A percentile compares a stretch with the other conserved stretches of the same genome.
Evolutionary conservation across 2,113 vertebrate genomes (phyloP).

Genomic region (Sinocyclocheilus anophthalmus): DNA sequence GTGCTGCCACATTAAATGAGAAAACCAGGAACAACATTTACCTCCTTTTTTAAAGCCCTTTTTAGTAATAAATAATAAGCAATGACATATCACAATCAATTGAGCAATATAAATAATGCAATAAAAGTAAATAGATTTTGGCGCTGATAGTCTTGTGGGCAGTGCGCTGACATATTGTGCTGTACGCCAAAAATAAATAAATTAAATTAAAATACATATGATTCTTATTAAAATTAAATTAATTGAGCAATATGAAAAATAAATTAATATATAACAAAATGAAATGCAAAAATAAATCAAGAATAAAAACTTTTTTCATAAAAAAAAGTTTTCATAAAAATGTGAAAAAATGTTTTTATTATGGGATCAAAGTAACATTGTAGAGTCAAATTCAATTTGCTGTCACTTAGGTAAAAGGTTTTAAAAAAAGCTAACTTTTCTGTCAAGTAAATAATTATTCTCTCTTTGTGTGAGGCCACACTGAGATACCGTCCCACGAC

Average conservation of each 20-base stretch:
- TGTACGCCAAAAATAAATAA: no score
- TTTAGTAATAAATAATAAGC: background rate
- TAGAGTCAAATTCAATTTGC: background rate
- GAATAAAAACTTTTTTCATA: background rate
- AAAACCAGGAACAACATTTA: background rate
- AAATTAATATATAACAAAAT: no score
- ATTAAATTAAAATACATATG: no score
- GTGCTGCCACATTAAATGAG: background rate
- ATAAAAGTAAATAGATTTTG: no score
- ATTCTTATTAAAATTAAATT: background rate
- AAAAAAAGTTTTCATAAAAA: no score
- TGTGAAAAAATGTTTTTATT: no score
- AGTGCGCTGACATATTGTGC: no score
- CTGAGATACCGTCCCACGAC: background rate
- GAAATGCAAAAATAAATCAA: background rate
- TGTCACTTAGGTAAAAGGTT: no score
- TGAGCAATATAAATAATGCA: no score
- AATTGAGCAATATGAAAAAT: no score
- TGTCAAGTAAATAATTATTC: background rate
- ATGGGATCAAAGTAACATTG: background rate
- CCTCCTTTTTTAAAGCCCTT: background rate
- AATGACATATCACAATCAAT: background rate
- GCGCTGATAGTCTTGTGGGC: no score
- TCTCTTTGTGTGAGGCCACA: background rate
- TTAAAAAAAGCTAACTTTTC: no score